Evolutionary conservation across 2,797 vertebrate genomes (phyloP).

Genomic region (Perodicticus potto): DNA sequence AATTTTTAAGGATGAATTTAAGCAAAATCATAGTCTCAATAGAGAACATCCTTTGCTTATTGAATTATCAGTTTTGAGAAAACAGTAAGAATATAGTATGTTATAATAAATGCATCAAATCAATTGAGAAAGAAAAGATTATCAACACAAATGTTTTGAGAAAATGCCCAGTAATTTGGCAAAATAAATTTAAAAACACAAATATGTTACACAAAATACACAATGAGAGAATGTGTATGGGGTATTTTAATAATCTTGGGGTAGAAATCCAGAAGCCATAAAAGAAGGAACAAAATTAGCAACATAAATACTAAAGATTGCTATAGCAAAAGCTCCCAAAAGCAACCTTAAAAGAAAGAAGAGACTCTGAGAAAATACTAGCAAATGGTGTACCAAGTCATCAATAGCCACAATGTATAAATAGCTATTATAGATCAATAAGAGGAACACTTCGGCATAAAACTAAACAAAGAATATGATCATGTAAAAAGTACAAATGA

Average conservation of each 20-base stretch:
- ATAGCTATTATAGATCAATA: not conserved
- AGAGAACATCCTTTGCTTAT: not conserved
- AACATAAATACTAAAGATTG: slow-evolving; percentile 33
- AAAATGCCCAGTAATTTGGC: slow-evolving; percentile 3
- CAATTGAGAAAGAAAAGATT: not conserved
- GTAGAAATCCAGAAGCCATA: not conserved
- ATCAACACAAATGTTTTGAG: slow-evolving; percentile 9
- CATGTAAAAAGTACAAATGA: not conserved
- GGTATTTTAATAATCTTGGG: slow-evolving; percentile 41
- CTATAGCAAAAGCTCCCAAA: not conserved
- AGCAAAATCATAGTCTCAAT: slow-evolving; percentile 31
- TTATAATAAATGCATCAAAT: not conserved
- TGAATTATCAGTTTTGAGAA: slow-evolving; percentile 21
- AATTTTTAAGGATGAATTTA: not conserved
- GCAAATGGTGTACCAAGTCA: not conserved
- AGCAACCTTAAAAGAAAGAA: not conserved
- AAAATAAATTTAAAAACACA: slow-evolving; percentile 29
- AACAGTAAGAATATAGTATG: not conserved
- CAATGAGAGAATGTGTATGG: not conserved
- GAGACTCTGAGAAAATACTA: slow-evolving; percentile 27
- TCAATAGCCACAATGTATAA: not conserved
- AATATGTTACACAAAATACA: not conserved
- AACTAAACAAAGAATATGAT: slow-evolving; percentile 43
- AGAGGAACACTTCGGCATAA: not conserved
- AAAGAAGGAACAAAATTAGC: not conserved